Base-by-base conservation (phyloP, 2,888 invertebrate genomes). In the Orchesella flavescens region DNA sequence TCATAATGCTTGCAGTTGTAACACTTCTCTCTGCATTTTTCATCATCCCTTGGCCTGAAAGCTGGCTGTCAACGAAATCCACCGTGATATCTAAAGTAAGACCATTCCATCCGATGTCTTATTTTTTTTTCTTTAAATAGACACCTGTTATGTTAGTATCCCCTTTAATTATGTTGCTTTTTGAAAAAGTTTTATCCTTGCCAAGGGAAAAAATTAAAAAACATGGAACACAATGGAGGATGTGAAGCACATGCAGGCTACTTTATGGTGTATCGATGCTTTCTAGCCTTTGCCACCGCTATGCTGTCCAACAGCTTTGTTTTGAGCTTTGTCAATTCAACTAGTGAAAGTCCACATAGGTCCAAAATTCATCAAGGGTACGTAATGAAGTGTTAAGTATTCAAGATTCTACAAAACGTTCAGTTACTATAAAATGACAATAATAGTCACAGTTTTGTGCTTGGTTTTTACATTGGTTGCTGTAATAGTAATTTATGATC, bases 201-300 rank as follows among this genome's bases (percentile, higher is more conserved):
- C 43, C 43, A 68, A 21, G 21, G 9, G 1, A 73, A 55, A 66
- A 55, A 55, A 55, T 71, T 57, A 4, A n/a, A 49, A 17, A 21
- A 69, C 15, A n/a, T 46, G 53, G 43, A 24, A 17, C 15, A 1
- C 4, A 72, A 83, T 21, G 72, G 65, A 55, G 75, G 73, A 15
- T 71, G 79, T 53, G n/a, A 10, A 12, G 68, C 43, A 23, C 84
- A 84, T 19, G 86, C 81, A 2, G 86, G 86, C 21, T 86, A 86
- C 53, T 85, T 84, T 55, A 84, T 86, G 78, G 83, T 83, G 5
- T 86, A 86, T 53, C 65, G 86, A n/a, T 75, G 72, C 44, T 85
- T 86, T 53, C 63, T 84, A 43, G 81, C 84, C 0, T 76, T 75
- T 44, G 73, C 74, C 46, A 55, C 79, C n/a, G 53, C 78, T 0